Base-by-base conservation (phyloP, 2,797 vertebrate species). In the Pteropus rufus region DNA sequence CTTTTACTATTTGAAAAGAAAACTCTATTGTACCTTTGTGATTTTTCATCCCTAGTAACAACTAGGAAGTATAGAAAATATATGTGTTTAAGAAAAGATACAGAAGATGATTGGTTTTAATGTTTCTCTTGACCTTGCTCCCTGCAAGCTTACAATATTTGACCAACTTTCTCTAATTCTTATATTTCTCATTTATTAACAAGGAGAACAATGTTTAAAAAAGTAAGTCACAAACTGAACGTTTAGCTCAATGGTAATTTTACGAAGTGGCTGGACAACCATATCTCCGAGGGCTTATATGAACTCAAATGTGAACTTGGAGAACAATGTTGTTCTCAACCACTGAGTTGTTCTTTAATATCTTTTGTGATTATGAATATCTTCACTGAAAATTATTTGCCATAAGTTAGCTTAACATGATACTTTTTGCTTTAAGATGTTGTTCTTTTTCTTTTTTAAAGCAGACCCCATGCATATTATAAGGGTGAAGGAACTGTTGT, bases 21-120 rank as follows among this genome's bases (percentile, higher is more conserved):
- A 89, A 46, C n/a, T 94, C 15, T 36, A 21, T 65, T 92, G 39
- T 91, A 52, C 79, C 69, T 83, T 94, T 87, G 84, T 95, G 95
- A 87, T 80, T 93, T 95, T 88, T 91, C 67, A 81, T 86, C 34
- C n/a, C 31, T 73, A 58, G 49, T 83, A 87, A 88, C 60, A 88
- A 23, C 67, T 89, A 70, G 70, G 31, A 93, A 81, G 31, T 83
- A 14, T 31, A 90, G 79, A 85, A 81, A 73, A 73, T 67, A 73
- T 62, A 16, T 60, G 10, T 70, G 29, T 73, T 89, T 39, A 8
- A 44, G 60, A 93, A 76, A 81, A 77, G 29, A 62, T 31, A 24
- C 21, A 31, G 56, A 85, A 93, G 67, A 16, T 79, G 84, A 46
- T 73, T 49, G 29, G 49, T 80, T 92, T 83, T 72, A 52, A n/a